Evolutionary conservation across 2,888 invertebrate genomes (phyloP).

Genomic region (Lasioglossum zephyrum): DNA sequence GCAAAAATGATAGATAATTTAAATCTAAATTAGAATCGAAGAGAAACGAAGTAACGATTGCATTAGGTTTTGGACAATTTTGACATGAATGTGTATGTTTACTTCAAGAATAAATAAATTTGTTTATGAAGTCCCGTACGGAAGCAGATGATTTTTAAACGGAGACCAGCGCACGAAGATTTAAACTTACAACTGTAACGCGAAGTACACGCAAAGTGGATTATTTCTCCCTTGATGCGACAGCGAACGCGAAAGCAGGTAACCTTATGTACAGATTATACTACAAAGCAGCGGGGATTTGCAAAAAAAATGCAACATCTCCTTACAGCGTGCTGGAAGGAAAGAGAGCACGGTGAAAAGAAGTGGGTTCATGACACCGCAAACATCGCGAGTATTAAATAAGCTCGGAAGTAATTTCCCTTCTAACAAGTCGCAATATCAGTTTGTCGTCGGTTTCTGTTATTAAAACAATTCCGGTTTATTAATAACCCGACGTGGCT

Average conservation of each 20-base stretch:
- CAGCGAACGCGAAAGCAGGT: background rate
- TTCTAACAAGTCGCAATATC: background rate
- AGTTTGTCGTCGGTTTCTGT: background rate
- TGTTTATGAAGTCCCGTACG: too few species aligned
- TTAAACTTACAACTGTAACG: conserved; percentile 1
- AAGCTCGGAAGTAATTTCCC: conserved; percentile 3
- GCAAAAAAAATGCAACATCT: background rate
- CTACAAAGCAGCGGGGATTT: background rate
- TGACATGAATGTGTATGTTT: background rate
- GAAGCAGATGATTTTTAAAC: background rate
- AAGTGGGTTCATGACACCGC: background rate
- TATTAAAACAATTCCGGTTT: background rate
- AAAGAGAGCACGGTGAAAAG: background rate
- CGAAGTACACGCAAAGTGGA: background rate
- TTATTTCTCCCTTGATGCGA: conserved; percentile 2
- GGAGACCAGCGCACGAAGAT: background rate
- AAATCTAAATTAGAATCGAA: background rate
- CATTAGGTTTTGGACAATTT: background rate
- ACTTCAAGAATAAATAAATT: background rate
- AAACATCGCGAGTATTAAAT: background rate
- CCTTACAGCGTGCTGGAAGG: background rate
- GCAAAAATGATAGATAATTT: background rate
- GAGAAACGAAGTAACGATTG: background rate
- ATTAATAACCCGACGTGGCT: background rate
- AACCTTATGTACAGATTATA: conserved; percentile 1